Conservation (phyloP, 1,140 invertebrate genomes). For the Zaprionus nigranus region DNA sequence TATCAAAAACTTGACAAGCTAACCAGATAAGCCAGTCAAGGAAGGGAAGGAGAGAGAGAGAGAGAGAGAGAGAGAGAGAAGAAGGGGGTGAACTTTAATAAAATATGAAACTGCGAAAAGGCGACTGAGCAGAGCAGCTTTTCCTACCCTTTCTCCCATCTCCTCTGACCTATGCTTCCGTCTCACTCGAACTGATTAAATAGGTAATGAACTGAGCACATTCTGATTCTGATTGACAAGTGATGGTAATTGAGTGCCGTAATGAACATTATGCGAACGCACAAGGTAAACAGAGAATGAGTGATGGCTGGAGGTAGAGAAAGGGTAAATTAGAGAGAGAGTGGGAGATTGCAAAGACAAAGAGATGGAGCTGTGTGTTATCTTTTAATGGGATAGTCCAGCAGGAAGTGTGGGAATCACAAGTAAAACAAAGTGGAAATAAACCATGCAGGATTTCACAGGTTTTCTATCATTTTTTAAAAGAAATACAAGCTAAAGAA, state of each 20-base stretch:
- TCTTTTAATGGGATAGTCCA: neutral
- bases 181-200: constrained; percentile 19
- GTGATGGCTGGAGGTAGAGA: neutral
- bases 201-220: constrained; percentile 24
- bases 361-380: neutral
- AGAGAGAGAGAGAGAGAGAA: neutral
- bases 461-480: no score
- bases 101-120: constrained; percentile 16
- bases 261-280: constrained; percentile 19
- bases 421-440: no score
- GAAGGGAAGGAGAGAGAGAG: neutral
- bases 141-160: neutral
- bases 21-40: neutral
- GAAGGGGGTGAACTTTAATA: constrained; percentile 3
- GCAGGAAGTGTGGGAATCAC: no score
- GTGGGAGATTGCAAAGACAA: neutral
- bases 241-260: constrained; percentile 18
- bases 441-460: no score
- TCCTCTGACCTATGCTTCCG: neutral
- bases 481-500: no score
- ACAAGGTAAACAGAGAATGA: neutral
- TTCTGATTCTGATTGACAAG: constrained; percentile 21
- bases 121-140: neutral
- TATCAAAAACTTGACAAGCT: constrained; percentile 46
- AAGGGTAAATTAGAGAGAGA: neutral